These are phyloP conservation scores for Ciona savignyi DNA, from an alignment of 23 tunicate species.

Conservation along the genomic window DNA sequence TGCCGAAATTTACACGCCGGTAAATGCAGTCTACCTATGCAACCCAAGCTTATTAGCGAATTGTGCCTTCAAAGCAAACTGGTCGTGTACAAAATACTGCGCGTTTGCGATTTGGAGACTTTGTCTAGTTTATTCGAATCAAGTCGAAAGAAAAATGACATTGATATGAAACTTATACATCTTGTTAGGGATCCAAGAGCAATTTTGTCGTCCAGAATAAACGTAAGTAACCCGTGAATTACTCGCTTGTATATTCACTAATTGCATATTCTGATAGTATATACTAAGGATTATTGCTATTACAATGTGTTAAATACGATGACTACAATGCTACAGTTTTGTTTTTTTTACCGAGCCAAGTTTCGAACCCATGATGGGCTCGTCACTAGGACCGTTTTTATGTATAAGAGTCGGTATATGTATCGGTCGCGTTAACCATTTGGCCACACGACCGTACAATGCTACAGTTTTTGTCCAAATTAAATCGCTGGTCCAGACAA, in stretches of 20 bases:
- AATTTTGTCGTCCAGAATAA: constrained; percentile 37
- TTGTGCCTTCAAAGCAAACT: constrained; percentile 21
- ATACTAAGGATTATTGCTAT: too few species aligned
- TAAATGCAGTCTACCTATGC: constrained; percentile 15
- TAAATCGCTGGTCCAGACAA: too few species aligned
- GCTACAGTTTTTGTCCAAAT: too few species aligned
- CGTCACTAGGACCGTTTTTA: too few species aligned
- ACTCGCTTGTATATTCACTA: background rate
- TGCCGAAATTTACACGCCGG: background rate
- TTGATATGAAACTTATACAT: constrained; percentile 37
- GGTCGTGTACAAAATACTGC: constrained; percentile 45
- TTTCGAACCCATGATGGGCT: too few species aligned
- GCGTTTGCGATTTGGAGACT: constrained; percentile 44
- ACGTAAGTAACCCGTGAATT: constrained; percentile 9
- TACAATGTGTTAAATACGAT: too few species aligned
- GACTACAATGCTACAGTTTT: too few species aligned
- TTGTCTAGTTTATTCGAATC: constrained; percentile 11
- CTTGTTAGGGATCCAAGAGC: constrained; percentile 84
- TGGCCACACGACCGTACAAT: too few species aligned
- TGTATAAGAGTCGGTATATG: too few species aligned
- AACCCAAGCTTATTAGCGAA: constrained; percentile 20
- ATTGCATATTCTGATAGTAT: too few species aligned
- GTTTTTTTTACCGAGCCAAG: too few species aligned
- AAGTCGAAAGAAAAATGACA: background rate
- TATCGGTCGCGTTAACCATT: too few species aligned